A percentile compares a stretch with the other conserved stretches of the same genome.
phyloP scores from a whole-genome alignment of 2,888 invertebrate genomes.

The Schizotus pectinicornis region DNA sequence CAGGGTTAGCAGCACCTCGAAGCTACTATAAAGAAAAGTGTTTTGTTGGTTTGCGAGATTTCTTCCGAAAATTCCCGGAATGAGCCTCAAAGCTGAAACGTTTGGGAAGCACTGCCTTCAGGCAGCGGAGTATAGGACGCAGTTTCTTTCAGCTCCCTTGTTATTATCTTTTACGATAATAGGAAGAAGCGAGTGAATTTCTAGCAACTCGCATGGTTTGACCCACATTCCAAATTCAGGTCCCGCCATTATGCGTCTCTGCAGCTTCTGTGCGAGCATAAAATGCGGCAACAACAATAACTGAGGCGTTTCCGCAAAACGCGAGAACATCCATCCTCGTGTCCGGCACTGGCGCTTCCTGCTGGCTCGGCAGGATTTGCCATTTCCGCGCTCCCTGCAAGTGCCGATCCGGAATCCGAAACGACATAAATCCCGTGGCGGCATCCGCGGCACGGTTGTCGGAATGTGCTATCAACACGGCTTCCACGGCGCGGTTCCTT shows the following conservation, averaged over 20 bases:
- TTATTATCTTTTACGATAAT: too few relatives aligned
- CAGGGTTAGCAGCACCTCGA: too few relatives aligned
- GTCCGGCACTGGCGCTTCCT: constrained; percentile 42
- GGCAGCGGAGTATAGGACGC: too few relatives aligned
- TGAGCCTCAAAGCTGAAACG: too few relatives aligned
- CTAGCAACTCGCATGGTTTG: not conserved
- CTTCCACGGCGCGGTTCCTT: not conserved
- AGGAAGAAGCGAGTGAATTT: too few relatives aligned
- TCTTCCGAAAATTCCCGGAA: too few relatives aligned
- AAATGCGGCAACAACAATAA: constrained; percentile 16
- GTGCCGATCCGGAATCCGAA: constrained; percentile 35
- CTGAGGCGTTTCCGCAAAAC: constrained; percentile 21
- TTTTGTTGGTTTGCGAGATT: too few relatives aligned
- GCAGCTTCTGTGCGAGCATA: not conserved
- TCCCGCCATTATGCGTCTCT: constrained; percentile 11
- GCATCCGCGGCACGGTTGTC: constrained; percentile 29
- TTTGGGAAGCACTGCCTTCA: too few relatives aligned
- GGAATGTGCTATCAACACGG: constrained; percentile 8
- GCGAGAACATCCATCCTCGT: constrained; percentile 28
- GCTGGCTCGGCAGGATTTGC: constrained; percentile 42
- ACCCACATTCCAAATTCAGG: constrained; percentile 25
- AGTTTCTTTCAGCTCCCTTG: too few relatives aligned
- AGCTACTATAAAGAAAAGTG: too few relatives aligned
- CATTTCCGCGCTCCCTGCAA: constrained; percentile 37
- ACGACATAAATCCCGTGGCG: constrained; percentile 42